Conservation (phyloP, 2,888 invertebrate species). For the Axea sp. region DNA sequence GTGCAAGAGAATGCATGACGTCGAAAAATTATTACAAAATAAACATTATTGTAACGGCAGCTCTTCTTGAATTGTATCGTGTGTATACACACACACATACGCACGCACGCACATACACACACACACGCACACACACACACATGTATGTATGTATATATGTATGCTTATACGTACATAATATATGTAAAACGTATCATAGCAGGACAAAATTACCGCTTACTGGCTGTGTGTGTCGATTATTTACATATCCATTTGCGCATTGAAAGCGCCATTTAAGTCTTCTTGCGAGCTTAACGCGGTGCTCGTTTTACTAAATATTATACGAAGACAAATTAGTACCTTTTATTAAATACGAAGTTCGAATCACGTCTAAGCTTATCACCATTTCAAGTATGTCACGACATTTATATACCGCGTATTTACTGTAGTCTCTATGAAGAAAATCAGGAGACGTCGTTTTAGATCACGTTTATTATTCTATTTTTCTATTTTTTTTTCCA, state of each 20-base stretch:
- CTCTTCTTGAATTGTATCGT: slow-evolving; percentile 66
- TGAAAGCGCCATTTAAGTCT: slow-evolving; percentile 53
- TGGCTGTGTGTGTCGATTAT: slow-evolving; percentile 65
- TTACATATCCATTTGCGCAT: slow-evolving; percentile 59
- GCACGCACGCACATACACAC: slow-evolving; percentile 3
- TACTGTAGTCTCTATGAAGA: slow-evolving; percentile 13
- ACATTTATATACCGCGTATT: slow-evolving; percentile 50
- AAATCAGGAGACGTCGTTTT: slow-evolving; percentile 18
- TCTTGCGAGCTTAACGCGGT: slow-evolving; percentile 39
- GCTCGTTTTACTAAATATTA: slow-evolving; percentile 47
- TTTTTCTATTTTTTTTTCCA: neutral
- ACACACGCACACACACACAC: slow-evolving; percentile 31
- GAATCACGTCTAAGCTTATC: slow-evolving; percentile 55
- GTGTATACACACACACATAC: slow-evolving; percentile 45
- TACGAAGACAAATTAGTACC: slow-evolving; percentile 61
- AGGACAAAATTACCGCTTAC: slow-evolving; percentile 65
- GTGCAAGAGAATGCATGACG: too few species aligned
- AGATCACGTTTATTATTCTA: neutral
- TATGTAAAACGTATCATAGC: slow-evolving; percentile 53
- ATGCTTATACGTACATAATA: slow-evolving; percentile 47
- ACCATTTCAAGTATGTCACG: slow-evolving; percentile 61
- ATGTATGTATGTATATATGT: slow-evolving; percentile 54
- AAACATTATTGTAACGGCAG: slow-evolving; percentile 68
- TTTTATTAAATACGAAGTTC: slow-evolving; percentile 44
- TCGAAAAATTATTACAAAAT: slow-evolving; percentile 43